These are phyloP conservation scores for Trogon melanurus DNA, from an alignment of 2,113 vertebrate species.

Conservation along the genomic window DNA sequence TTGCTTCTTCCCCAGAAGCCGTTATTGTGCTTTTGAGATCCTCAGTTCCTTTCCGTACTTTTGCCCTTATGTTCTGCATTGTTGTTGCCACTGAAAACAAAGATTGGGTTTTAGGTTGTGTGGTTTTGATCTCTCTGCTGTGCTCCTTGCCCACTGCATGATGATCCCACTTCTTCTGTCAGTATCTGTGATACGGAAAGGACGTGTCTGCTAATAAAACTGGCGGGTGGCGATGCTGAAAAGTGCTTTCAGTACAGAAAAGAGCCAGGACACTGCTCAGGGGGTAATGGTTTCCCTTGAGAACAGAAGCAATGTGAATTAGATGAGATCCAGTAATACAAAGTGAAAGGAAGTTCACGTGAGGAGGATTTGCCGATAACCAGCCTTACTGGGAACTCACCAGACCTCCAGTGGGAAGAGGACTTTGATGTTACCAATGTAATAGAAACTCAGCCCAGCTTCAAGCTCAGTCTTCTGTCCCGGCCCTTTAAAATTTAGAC, in stretches of 20 bases:
- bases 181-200: neutral
- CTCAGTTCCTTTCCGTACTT: neutral
- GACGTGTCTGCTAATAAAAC: neutral
- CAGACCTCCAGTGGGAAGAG: neutral
- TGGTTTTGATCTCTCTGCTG: neutral
- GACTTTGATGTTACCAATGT: neutral
- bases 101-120: neutral
- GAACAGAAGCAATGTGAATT: neutral
- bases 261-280: neutral
- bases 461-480: neutral
- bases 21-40: neutral
- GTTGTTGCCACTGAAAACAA: neutral
- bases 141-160: neutral
- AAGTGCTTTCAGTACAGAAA: neutral
- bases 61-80: neutral
- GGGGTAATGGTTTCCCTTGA: neutral
- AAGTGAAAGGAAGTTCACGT: neutral
- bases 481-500: neutral
- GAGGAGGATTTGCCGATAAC: neutral
- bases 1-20: neutral
- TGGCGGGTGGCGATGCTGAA: neutral
- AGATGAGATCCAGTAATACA: neutral
- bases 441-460: neutral
- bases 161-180: neutral
- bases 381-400: neutral